Conservation (phyloP, 2,113 vertebrate genomes). For the Malurus elegans region DNA sequence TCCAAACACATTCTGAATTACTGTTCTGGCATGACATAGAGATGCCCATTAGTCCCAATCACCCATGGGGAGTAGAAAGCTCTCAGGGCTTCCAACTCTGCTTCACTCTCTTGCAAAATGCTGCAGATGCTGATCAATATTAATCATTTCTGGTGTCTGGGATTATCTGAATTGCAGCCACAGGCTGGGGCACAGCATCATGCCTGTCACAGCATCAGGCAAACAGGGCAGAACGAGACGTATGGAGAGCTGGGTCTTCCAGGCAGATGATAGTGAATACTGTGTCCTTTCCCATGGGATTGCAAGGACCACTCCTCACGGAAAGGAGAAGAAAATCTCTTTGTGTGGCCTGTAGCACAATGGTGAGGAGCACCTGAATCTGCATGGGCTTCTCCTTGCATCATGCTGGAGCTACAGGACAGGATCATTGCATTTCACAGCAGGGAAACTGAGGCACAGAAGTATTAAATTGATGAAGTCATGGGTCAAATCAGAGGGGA, state of each 20-base stretch:
- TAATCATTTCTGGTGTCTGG: neutral
- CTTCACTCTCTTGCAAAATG: neutral
- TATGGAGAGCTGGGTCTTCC: no score
- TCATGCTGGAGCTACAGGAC: neutral
- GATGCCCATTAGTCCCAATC: neutral
- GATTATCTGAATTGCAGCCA: neutral
- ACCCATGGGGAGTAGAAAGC: neutral
- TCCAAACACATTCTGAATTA: neutral
- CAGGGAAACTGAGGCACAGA: neutral
- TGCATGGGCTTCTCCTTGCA: accelerated
- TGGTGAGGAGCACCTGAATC: neutral
- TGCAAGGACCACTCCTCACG: accelerated
- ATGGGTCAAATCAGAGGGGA: neutral
- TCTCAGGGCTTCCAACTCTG: neutral
- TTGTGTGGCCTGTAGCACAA: neutral
- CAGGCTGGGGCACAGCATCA: neutral
- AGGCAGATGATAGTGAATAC: no score
- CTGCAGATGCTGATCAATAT: neutral
- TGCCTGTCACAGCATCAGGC: neutral
- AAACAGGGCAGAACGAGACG: neutral
- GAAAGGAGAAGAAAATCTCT: neutral
- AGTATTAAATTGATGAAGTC: neutral
- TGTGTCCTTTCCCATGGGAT: neutral
- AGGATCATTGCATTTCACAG: neutral
- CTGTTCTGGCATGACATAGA: neutral